A percentile compares a stretch with the other conserved stretches of the same genome.
Conservation (phyloP, 2,797 vertebrate species). For the Siniperca undulata region DNA sequence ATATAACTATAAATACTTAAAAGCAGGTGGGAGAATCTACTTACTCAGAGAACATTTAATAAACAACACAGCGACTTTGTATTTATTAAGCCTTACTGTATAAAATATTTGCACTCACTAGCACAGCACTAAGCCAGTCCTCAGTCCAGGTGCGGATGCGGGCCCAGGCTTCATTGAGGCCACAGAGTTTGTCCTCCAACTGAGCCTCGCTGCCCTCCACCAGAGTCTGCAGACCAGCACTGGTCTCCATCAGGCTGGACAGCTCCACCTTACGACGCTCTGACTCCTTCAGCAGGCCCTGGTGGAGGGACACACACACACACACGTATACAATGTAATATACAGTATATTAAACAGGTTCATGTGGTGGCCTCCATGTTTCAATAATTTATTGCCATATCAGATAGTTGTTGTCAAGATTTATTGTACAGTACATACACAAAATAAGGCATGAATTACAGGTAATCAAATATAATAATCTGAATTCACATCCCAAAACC, state of each 20-base stretch:
- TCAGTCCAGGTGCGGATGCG: conserved; percentile 92
- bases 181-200: conserved; percentile 90
- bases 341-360: neutral
- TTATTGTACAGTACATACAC: neutral
- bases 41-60: conserved; percentile 20
- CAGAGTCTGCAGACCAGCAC: conserved; percentile 90
- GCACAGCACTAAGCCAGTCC: conserved; percentile 93
- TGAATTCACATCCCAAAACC: too few species aligned
- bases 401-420: neutral
- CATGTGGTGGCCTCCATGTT: neutral
- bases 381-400: neutral
- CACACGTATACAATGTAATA: neutral
- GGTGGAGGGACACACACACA: conserved; percentile 37
- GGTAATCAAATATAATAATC: neutral
- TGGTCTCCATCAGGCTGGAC: conserved; percentile 89
- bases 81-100: conserved; percentile 25
- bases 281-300: conserved; percentile 94
- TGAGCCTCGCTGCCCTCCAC: conserved; percentile 90
- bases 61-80: conserved; percentile 28
- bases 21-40: conserved; percentile 26
- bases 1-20: conserved; percentile 15
- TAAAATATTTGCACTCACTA: conserved; percentile 85
- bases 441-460: neutral
- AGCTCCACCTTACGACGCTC: conserved; percentile 92
- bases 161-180: conserved; percentile 91